Percentiles rank a stretch among this genome's conserved stretches.
These are phyloP conservation scores for Cepaea hortensis DNA, from an alignment of 2,888 invertebrate species.

Conservation along the genomic window DNA sequence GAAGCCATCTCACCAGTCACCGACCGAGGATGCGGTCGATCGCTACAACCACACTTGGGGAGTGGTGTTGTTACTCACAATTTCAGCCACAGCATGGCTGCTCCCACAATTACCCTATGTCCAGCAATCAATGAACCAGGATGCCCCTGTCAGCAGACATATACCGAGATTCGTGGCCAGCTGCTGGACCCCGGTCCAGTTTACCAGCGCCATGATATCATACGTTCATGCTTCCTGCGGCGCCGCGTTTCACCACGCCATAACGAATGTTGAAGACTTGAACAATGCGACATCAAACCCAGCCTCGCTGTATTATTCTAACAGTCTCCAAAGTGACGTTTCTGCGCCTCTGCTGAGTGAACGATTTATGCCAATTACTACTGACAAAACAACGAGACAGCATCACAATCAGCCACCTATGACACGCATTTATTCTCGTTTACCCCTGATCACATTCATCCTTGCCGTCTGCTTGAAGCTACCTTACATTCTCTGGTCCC, in stretches of 20 bases:
- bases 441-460: not conserved
- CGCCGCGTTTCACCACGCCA: not conserved
- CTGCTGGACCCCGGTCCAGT: not conserved
- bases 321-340: not conserved
- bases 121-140: not conserved
- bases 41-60: not conserved
- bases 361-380: too few species aligned
- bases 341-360: not conserved
- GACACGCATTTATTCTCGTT: not conserved
- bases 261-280: not conserved
- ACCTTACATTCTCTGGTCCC: not conserved
- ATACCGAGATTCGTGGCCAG: not conserved
- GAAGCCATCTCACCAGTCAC: not conserved
- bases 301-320: not conserved
- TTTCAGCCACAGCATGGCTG: not conserved
- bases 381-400: not conserved
- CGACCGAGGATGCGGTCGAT: not conserved
- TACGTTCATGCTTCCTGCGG: not conserved
- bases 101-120: not conserved
- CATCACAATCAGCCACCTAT: not conserved
- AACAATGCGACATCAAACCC: not conserved
- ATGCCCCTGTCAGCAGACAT: not conserved
- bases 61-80: not conserved
- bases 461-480: not conserved
- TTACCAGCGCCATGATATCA: not conserved